Evolutionary conservation across 2,797 vertebrate genomes (phyloP).

Genomic region (Onychomys leucogaster): DNA sequence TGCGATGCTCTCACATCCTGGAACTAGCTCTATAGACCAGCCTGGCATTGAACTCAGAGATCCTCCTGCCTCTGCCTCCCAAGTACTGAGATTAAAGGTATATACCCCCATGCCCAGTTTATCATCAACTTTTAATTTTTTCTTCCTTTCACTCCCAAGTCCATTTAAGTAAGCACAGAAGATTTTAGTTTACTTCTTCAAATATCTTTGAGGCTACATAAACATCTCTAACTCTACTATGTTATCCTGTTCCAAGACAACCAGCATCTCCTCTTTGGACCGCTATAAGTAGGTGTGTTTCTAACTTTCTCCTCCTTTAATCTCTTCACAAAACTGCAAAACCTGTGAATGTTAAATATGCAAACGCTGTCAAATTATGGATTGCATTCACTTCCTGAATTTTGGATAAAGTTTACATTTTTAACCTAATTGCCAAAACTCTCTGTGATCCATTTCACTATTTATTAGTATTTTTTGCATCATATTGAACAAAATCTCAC

Average conservation of each 20-base stretch:
- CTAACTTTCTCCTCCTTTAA: background rate
- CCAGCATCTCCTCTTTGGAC: background rate
- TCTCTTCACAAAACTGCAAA: background rate
- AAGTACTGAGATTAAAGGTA: background rate
- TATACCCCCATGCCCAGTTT: background rate
- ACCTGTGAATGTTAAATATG: background rate
- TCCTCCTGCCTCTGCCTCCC: background rate
- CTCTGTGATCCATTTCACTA: background rate
- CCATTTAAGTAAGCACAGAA: background rate
- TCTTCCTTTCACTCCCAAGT: background rate
- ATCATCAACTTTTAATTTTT: background rate
- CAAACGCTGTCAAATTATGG: background rate
- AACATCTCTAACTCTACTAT: too few relatives aligned
- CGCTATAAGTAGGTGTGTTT: background rate
- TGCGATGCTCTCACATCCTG: background rate
- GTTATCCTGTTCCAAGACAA: background rate
- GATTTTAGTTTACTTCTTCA: background rate
- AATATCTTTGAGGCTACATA: background rate
- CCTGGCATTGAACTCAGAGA: background rate
- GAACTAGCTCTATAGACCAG: background rate
- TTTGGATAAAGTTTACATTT: background rate
- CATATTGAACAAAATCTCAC: background rate
- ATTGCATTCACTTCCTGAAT: background rate
- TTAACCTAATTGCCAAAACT: background rate
- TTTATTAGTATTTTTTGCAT: background rate